Percentiles rank a stretch among this genome's conserved stretches.
phyloP scores from a whole-genome alignment of 2,113 vertebrate species.

The Brachypteracias leptosomus region DNA sequence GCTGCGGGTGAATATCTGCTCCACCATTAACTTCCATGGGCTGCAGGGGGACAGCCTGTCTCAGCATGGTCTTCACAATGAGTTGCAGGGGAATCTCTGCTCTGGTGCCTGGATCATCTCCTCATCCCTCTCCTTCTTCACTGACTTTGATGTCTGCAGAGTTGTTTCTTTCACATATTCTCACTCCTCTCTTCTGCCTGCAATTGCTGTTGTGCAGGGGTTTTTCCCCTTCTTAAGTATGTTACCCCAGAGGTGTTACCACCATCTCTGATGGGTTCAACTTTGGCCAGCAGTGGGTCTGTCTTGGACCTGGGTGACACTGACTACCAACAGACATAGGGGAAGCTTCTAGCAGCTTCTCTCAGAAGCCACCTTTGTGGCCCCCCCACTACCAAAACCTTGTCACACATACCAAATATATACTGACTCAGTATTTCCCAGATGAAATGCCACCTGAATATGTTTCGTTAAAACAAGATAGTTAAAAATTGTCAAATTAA shows the following conservation, averaged over 20 bases:
- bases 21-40: neutral
- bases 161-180: no score
- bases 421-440: neutral
- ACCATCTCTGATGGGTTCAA: accelerated
- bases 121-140: neutral
- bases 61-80: neutral
- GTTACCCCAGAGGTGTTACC: no score
- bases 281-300: neutral
- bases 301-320: no score
- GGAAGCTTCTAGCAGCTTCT: neutral
- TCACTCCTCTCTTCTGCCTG: no score
- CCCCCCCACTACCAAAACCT: neutral
- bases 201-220: no score
- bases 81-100: neutral
- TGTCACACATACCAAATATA: neutral
- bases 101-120: neutral
- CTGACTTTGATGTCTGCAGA: neutral
- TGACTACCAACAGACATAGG: neutral
- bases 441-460: neutral
- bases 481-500: neutral
- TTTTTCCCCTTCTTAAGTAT: no score
- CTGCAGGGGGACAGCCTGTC: neutral
- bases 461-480: neutral
- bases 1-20: neutral
- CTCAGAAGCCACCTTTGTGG: neutral